Evolutionary conservation across 2,113 vertebrate genomes (phyloP), one percentile per base, ranked within the genome.

Genomic region (Pseudopipra pipra): DNA sequence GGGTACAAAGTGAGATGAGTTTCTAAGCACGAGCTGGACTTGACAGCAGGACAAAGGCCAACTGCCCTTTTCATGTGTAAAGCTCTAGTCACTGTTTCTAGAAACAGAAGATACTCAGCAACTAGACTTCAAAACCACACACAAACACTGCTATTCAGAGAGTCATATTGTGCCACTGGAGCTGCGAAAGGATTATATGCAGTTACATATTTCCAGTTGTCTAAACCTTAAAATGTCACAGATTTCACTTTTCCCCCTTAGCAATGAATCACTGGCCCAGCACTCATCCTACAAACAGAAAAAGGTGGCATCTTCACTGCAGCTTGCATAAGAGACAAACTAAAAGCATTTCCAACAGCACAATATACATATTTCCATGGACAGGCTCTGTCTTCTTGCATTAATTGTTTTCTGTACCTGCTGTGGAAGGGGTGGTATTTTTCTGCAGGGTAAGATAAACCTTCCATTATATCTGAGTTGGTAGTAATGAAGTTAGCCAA

Each of bases 131-230:
- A 13, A 61, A 43, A 47, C 9, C 12, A 37, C 22, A 11, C 9
- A 0, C 2, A 0, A 1, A 14, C 22, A 19, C 39, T 56, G 21
- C 67, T 67, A 0, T 12, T 58, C 28, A 47, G 27, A 1, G 21
- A 33, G 10, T 12, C 23, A 5, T 20, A 17, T 19, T 31, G 9
- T 66, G 24, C 19, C 28, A 2, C 46, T n/a, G 46, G 2, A 23
- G 58, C 67, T 28, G 44, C 3, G 13, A 41, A 51, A 31, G 27
- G 49, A 68, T 58, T 27, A 17, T 1, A 6, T 11, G 23, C 35
- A 39, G 2, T 22, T 71, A 46, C 0, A 0, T 21, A 9, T 25
- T 82, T 73, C 35, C 31, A 61, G 46, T 3, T 72, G 15, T 11
- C 49, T 23, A 11, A 44, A 55, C 21, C 31, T 28, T 33, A 46